Percentiles rank a stretch among this genome's conserved stretches.
phyloP scores from a whole-genome alignment of 2,113 vertebrate genomes.

The Microcebus lehilahytsara region DNA sequence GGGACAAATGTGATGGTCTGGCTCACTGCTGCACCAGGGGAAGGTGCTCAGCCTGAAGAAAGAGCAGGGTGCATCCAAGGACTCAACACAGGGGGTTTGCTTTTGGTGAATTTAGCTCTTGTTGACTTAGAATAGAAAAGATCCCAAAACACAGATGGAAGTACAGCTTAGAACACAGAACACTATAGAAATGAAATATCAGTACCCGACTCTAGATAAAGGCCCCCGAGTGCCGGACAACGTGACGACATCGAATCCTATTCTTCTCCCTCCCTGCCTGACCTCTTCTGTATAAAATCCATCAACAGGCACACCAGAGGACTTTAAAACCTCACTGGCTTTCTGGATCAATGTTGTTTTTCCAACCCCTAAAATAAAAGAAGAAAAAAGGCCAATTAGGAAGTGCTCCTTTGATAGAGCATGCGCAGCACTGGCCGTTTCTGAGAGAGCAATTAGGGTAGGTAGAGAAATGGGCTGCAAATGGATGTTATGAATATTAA shows the following conservation, averaged over 20 bases:
- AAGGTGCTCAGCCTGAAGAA: neutral
- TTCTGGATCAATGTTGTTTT: slow-evolving; percentile 97
- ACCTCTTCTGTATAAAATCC: slow-evolving; percentile 99
- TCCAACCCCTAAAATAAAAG: slow-evolving; percentile 89
- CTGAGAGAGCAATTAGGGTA: neutral
- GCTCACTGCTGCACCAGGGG: neutral
- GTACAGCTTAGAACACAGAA: neutral
- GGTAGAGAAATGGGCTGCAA: neutral
- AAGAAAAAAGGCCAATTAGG: neutral
- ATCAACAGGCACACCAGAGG: slow-evolving; percentile 84
- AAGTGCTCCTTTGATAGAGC: neutral
- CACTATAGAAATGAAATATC: neutral
- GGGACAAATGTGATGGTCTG: neutral
- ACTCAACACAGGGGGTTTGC: neutral
- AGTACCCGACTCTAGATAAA: slow-evolving; percentile 94
- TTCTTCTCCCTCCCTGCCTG: slow-evolving; percentile 89
- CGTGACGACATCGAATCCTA: slow-evolving; percentile 97
- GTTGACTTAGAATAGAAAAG: neutral
- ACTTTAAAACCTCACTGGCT: slow-evolving; percentile 86
- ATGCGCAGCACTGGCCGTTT: neutral
- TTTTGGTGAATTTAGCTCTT: neutral
- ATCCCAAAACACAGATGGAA: neutral
- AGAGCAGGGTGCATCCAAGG: neutral
- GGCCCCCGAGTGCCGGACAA: slow-evolving; percentile 89
- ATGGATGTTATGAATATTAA: neutral